Percentiles rank a stretch among this genome's conserved stretches.
These are phyloP conservation scores for Ceyx cyanopectus DNA, from an alignment of 2,113 vertebrate genomes.

Conservation along the genomic window DNA sequence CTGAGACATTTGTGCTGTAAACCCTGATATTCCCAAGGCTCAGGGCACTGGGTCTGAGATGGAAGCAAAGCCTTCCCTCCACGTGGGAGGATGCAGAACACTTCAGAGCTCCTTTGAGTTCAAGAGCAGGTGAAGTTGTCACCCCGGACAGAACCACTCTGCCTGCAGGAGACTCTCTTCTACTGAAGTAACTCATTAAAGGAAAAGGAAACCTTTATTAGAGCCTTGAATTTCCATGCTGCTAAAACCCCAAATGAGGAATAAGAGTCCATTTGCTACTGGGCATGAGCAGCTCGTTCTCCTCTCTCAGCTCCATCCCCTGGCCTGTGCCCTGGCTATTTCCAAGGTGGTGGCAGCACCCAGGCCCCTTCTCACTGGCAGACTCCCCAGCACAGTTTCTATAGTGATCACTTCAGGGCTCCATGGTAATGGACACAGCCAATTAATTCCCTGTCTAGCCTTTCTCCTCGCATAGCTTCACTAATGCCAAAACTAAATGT, in stretches of 20 bases:
- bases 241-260: slow-evolving; percentile 12
- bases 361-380: background rate
- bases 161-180: slow-evolving; percentile 2
- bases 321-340: slow-evolving; percentile 36
- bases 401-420: slow-evolving; percentile 29
- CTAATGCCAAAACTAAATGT: slow-evolving; percentile 57
- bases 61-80: background rate
- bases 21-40: background rate
- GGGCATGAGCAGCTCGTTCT: background rate
- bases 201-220: slow-evolving; percentile 52
- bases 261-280: background rate
- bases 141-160: background rate
- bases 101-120: background rate
- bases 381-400: slow-evolving; percentile 28
- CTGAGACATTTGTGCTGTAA: background rate
- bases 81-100: background rate
- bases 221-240: slow-evolving; percentile 11
- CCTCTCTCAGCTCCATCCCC: background rate
- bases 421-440: slow-evolving; percentile 46
- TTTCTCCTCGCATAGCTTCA: slow-evolving; percentile 26
- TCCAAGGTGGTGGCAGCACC: background rate
- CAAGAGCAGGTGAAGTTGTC: background rate
- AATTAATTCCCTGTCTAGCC: slow-evolving; percentile 58
- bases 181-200: slow-evolving; percentile 42
- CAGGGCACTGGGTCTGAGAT: background rate